Evolutionary conservation across 2,888 invertebrate genomes (phyloP).

Genomic region (Achlya flavicornis): DNA sequence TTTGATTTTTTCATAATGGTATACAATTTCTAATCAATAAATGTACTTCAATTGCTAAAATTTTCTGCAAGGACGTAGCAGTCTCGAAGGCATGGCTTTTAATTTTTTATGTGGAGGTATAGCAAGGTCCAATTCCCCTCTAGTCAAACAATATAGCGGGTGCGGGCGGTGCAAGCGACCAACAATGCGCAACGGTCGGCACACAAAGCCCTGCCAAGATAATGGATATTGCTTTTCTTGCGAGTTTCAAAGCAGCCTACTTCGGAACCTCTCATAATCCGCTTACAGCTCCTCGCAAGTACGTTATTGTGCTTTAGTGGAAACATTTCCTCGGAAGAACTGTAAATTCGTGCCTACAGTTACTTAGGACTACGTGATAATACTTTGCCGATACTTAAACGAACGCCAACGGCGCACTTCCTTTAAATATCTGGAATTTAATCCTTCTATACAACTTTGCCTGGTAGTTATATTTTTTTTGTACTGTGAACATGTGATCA

Average conservation of each 20-base stretch:
- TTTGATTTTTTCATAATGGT: no score
- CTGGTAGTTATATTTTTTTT: no score
- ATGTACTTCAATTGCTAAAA: neutral
- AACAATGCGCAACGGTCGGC: conserved; percentile 67
- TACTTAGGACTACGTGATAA: conserved; percentile 50
- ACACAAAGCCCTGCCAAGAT: conserved; percentile 76
- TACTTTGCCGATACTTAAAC: conserved; percentile 43
- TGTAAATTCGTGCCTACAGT: conserved; percentile 51
- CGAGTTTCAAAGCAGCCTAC: conserved; percentile 81
- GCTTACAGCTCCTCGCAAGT: conserved; percentile 75
- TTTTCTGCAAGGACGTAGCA: neutral
- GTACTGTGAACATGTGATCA: no score
- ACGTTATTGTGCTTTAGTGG: conserved; percentile 74
- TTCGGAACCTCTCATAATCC: conserved; percentile 80
- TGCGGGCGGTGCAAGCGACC: conserved; percentile 56
- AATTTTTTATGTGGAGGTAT: conserved; percentile 42
- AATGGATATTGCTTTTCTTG: conserved; percentile 83
- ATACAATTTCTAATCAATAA: no score
- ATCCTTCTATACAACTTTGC: no score
- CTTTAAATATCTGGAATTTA: no score
- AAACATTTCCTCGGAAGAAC: conserved; percentile 65
- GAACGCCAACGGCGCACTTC: neutral
- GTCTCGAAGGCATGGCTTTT: conserved; percentile 23
- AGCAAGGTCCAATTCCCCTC: conserved; percentile 43
- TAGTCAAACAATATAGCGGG: conserved; percentile 59